These are phyloP conservation scores for Etheostoma perlongum DNA, from an alignment of 2,797 vertebrate genomes.

Conservation along the genomic window DNA sequence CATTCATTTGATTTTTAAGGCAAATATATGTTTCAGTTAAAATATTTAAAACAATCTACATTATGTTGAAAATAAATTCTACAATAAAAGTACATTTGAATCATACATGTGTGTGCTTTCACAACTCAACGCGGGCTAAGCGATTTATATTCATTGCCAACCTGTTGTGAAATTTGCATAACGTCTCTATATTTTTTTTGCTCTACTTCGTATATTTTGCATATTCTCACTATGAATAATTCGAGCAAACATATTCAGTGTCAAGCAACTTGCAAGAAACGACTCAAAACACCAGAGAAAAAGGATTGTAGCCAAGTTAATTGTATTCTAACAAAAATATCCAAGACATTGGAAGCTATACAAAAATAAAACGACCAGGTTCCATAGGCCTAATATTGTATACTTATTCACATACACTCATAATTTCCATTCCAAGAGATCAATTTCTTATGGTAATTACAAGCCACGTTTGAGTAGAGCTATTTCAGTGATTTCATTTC, in stretches of 20 bases:
- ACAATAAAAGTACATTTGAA: constrained; percentile 16
- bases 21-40: background rate
- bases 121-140: constrained; percentile 2
- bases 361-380: constrained; percentile 96
- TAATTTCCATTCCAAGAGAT: constrained; percentile 86
- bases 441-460: constrained; percentile 78
- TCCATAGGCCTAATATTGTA: constrained; percentile 87
- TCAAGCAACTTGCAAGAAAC: constrained; percentile 50
- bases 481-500: constrained; percentile 74
- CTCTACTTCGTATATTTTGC: constrained; percentile 48
- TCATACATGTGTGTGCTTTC: constrained; percentile 10
- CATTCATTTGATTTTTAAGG: background rate
- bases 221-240: constrained; percentile 46
- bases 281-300: constrained; percentile 67
- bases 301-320: constrained; percentile 90
- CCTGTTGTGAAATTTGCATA: constrained; percentile 79
- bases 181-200: constrained; percentile 16
- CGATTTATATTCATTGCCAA: constrained; percentile 72
- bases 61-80: constrained; percentile 13
- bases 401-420: constrained; percentile 88
- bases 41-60: background rate
- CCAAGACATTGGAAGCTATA: constrained; percentile 94
- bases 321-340: constrained; percentile 99
- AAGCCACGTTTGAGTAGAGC: constrained; percentile 69
- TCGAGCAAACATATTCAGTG: constrained; percentile 7